These are phyloP conservation scores for Discoglossus pictus DNA, from an alignment of 2,797 vertebrate genomes.

Conservation along the genomic window DNA sequence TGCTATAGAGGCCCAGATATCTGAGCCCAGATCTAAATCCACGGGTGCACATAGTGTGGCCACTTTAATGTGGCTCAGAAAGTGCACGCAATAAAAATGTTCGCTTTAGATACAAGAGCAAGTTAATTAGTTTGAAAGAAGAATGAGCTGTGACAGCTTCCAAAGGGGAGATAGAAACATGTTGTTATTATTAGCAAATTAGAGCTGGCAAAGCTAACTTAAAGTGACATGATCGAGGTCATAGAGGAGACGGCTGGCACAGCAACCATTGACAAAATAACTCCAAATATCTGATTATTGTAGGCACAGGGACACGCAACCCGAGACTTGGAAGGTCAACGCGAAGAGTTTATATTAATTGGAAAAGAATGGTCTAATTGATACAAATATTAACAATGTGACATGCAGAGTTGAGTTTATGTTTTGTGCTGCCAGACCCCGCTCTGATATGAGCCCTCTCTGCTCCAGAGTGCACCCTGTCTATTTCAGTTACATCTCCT, in stretches of 20 bases:
- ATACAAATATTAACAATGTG: no score
- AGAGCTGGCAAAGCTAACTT: slow-evolving; percentile 3
- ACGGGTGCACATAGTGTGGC: no score
- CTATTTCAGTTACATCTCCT: no score
- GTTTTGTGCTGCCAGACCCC: no score
- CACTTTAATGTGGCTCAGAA: not conserved
- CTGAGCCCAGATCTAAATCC: no score
- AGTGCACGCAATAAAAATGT: not conserved
- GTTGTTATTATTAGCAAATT: slow-evolving; percentile 42
- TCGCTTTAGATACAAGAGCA: slow-evolving; percentile 10
- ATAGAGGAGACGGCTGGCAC: not conserved
- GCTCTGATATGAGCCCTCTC: no score
- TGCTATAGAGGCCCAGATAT: no score
- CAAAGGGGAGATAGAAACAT: slow-evolving; percentile 6
- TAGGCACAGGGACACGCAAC: not conserved
- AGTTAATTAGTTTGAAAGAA: slow-evolving; percentile 35
- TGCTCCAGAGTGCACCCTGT: no score
- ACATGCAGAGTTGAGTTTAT: no score
- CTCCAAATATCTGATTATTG: slow-evolving; percentile 36
- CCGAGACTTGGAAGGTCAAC: slow-evolving; percentile 5
- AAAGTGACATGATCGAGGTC: slow-evolving; percentile 27
- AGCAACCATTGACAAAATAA: not conserved
- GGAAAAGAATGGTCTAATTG: no score
- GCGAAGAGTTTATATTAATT: not conserved
- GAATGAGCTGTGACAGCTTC: slow-evolving; percentile 30